Conservation (phyloP, 2,113 vertebrate species). For the Psilopogon haemacephalus region DNA sequence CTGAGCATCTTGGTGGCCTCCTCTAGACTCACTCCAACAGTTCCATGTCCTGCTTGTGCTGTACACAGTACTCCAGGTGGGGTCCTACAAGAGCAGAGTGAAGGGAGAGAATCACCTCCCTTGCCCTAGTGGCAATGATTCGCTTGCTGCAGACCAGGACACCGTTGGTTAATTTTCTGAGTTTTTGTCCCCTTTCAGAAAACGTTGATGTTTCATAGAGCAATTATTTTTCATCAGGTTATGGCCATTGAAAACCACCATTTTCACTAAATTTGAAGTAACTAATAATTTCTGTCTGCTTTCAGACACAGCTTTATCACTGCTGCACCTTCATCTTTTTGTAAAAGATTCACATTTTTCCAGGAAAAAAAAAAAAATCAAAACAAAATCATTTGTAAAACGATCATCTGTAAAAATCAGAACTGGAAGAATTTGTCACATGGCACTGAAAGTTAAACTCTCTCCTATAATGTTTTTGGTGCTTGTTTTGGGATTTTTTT, state of each 20-base stretch:
- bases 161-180: too few relatives aligned
- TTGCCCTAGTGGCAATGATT: too few relatives aligned
- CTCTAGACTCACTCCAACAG: too few relatives aligned
- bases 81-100: too few relatives aligned
- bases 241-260: not conserved
- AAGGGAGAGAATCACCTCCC: too few relatives aligned
- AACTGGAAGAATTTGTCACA: not conserved
- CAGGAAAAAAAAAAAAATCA: not conserved
- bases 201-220: not conserved
- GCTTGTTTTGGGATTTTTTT: not conserved
- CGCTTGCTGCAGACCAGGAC: too few relatives aligned
- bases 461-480: too few relatives aligned
- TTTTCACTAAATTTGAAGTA: not conserved
- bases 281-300: not conserved
- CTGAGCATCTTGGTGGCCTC: too few relatives aligned
- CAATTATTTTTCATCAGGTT: not conserved
- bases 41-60: too few relatives aligned
- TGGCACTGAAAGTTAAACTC: not conserved
- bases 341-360: not conserved
- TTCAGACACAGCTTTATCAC: not conserved
- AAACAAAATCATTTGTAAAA: fast-evolving
- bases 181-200: not conserved
- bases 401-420: not conserved
- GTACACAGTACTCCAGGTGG: too few relatives aligned
- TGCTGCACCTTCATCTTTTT: fast-evolving